Evolutionary conservation across 2,113 vertebrate species (phyloP), one percentile per base, ranked within the genome.

Genomic region (Phaetusa simplex): DNA sequence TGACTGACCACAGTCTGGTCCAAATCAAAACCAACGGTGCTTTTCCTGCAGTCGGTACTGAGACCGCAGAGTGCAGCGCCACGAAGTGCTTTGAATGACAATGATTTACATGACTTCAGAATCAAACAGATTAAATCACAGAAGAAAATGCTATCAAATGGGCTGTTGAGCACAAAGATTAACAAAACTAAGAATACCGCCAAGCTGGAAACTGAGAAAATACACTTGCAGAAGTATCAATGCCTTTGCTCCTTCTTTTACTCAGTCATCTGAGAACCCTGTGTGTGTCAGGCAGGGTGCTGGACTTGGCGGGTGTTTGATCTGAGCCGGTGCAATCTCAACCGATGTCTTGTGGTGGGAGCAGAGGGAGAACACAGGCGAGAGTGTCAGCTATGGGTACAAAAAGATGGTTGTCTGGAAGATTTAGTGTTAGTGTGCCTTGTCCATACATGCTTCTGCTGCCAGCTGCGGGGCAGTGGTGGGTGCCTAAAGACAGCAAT

Each of bases 51-150:
- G 79, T 61, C 58, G 65, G 62, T 88, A 11, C 19, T 4, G 71
- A 65, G 58, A 47, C 78, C 0, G 0, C 79, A 59, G 73, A 73
- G 32, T 36, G 65, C 77, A 58, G 53, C 0, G 0, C 53, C 64
- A 65, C 62, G 9, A 6, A 87, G 53, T 59, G 84, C 80, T 71
- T 38, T 52, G 61, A 91, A 64, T 91, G 93, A 67, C 59, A 74
- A 5, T 0, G 0, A 69, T 84, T 70, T 74, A 26, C 1, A 0
- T 55, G 34, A 47, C 72, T 79, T 89, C 24, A 38, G 56, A 86
- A 67, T 53, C 77, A 62, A 72, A 77, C 61, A 69, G 40, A 32
- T 64, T 34, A 86, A 87, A 40, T 79, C 38, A 30, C 43, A 45
- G 43, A 23, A 84, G 83, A 82, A 87, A 82, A 74, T 43, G 21